Percentiles rank a stretch among this genome's conserved stretches.
These are phyloP conservation scores for Mixornis gularis DNA, from an alignment of 2,113 vertebrate genomes.

Conservation along the genomic window DNA sequence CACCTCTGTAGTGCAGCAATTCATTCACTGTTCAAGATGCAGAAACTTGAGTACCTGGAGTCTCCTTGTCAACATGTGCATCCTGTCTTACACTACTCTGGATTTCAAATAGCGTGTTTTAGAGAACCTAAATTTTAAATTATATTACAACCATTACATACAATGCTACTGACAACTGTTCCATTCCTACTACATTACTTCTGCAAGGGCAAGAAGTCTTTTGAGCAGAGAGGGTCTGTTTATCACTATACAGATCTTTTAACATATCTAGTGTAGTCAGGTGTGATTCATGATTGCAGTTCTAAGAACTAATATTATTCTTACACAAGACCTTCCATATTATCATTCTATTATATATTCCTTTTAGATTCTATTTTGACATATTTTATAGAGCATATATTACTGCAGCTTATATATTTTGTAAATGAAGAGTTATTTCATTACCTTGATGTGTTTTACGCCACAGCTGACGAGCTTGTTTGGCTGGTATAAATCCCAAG, in stretches of 20 bases:
- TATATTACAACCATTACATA: not conserved
- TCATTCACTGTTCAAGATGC: not conserved
- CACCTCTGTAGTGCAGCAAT: not conserved
- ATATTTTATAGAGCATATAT: not conserved
- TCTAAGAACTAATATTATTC: not conserved
- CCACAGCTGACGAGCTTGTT: slow-evolving; percentile 95
- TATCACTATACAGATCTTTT: not conserved
- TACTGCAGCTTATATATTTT: not conserved
- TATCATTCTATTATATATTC: not conserved
- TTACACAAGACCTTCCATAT: not conserved
- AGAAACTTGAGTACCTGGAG: not conserved
- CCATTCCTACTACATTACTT: not conserved
- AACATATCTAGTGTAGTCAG: not conserved
- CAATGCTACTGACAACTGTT: not conserved
- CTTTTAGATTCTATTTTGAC: not conserved
- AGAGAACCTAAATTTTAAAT: not conserved
- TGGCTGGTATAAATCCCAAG: slow-evolving; percentile 94
- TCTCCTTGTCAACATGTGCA: not conserved
- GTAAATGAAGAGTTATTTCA: not conserved
- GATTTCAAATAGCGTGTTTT: not conserved
- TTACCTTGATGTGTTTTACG: slow-evolving; percentile 96
- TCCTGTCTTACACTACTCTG: not conserved
- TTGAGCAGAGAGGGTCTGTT: not conserved
- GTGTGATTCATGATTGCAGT: not conserved
- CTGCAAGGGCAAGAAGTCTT: not conserved